phyloP scores from a whole-genome alignment of 2,113 vertebrate species.

The Oxyruncus cristatus region DNA sequence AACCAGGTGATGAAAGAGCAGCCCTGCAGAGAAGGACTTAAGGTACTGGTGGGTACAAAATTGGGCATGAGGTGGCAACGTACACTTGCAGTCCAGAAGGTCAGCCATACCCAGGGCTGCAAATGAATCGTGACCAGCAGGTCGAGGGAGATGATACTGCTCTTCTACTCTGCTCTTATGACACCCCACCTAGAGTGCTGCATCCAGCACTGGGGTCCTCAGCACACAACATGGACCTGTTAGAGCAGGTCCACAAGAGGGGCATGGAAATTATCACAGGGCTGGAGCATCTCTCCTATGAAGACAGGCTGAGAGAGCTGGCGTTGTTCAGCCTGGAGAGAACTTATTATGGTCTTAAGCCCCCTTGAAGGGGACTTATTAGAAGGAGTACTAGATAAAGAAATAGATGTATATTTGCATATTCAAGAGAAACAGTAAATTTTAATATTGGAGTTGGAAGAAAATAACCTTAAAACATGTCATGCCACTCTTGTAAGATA shows the following conservation, averaged over 20 bases:
- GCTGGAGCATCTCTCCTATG: not conserved
- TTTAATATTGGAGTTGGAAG: not conserved
- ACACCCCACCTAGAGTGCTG: not conserved
- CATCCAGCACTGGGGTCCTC: rapidly evolving
- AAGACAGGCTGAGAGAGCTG: not conserved
- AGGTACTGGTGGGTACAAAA: not conserved
- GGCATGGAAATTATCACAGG: rapidly evolving
- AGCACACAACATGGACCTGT: not conserved
- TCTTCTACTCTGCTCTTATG: not conserved
- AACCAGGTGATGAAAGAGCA: not conserved
- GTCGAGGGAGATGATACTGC: not conserved
- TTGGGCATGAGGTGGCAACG: rapidly evolving
- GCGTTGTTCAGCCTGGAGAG: not conserved
- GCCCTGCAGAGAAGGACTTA: not conserved
- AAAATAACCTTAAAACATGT: not conserved
- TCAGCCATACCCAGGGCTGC: not conserved
- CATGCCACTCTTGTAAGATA: not conserved
- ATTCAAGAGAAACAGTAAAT: not conserved
- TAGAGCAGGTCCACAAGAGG: not conserved
- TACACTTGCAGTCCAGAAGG: not conserved
- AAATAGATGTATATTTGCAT: not conserved
- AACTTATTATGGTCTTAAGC: not conserved
- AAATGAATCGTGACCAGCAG: not conserved
- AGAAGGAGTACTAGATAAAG: not conserved
- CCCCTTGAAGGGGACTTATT: not conserved